phyloP scores from a whole-genome alignment of 1,140 invertebrate genomes.

The Amyelois transitella region DNA sequence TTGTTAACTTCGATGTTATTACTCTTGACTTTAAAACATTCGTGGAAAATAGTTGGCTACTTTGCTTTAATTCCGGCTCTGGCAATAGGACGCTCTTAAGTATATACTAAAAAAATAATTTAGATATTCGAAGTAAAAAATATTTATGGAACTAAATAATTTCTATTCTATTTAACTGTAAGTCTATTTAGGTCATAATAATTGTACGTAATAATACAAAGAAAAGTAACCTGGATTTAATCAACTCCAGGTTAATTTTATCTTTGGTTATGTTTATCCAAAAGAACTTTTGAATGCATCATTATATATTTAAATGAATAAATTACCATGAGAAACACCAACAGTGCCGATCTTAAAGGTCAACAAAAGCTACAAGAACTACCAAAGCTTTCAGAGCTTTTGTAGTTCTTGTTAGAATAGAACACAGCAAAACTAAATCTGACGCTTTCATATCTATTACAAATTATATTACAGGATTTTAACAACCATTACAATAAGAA shows the following conservation, averaged over 20 bases:
- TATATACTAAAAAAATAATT: too few species aligned
- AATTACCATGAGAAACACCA: not conserved
- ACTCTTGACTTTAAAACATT: slow-evolving; percentile 23
- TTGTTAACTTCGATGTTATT: slow-evolving; percentile 41
- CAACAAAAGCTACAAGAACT: too few species aligned
- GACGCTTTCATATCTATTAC: not conserved
- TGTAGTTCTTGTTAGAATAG: not conserved
- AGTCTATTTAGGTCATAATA: too few species aligned
- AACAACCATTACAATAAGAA: not conserved
- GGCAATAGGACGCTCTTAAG: slow-evolving; percentile 1
- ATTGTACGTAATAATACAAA: not conserved
- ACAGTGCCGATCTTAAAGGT: not conserved
- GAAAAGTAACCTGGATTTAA: not conserved
- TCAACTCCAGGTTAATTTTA: too few species aligned
- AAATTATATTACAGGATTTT: not conserved
- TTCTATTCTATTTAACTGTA: not conserved
- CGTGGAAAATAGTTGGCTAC: slow-evolving; percentile 26
- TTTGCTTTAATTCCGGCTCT: slow-evolving; percentile 18
- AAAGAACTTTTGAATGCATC: not conserved
- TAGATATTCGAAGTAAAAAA: too few species aligned
- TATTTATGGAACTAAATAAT: too few species aligned
- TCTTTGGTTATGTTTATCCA: too few species aligned
- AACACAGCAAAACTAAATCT: not conserved
- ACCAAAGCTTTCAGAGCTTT: not conserved
- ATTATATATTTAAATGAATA: not conserved